Evolutionary conservation across 2,113 vertebrate species (phyloP), one percentile per base, ranked within the genome.

Genomic region (Solea solea): DNA sequence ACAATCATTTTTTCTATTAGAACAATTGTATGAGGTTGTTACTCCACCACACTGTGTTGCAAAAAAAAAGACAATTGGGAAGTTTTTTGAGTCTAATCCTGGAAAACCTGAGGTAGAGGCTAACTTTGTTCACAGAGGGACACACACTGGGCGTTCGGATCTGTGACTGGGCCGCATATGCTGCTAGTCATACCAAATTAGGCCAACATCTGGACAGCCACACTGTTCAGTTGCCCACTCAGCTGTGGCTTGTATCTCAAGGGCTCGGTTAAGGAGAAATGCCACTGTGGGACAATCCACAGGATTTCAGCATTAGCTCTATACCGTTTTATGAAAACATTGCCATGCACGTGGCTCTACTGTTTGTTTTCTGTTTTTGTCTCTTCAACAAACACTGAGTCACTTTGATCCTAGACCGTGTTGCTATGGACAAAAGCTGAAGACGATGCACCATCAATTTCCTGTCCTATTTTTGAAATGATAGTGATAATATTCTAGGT

Each of bases 151-250:
- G 77, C 64, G 73, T 81, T 76, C 88, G 84, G 74, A 82, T 70
- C 74, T 46, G 63, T 73, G 90, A 92, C 82, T 83, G 74, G 85
- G 70, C 70, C 84, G 83, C 91, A 89, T 91, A 90, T 61, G 81
- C 77, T 79, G 76, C 62, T 81, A 81, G 82, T 90, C 86, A 4
- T 62, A 27, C 61, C 57, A 86, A 94, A 93, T 91, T 89, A 92
- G 90, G 90, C 74, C 91, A 94, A 92, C 91, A 94, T 92, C 93
- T 94, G 93, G 91, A 86, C 75, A 41, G 76, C 56, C 85, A 86
- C 64, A 59, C 76, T 78, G 71, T 79, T 86, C 54, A 80, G 86
- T 86, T 91, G 85, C 78, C 84, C 84, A 78, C 72, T 92, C 82
- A 83, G 80, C 84, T 89, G 87, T 87, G 84, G 72, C 50, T 62